Evolutionary conservation across 2,113 vertebrate genomes (phyloP), one percentile per base, ranked within the genome.

Genomic region (Ursus arctos): DNA sequence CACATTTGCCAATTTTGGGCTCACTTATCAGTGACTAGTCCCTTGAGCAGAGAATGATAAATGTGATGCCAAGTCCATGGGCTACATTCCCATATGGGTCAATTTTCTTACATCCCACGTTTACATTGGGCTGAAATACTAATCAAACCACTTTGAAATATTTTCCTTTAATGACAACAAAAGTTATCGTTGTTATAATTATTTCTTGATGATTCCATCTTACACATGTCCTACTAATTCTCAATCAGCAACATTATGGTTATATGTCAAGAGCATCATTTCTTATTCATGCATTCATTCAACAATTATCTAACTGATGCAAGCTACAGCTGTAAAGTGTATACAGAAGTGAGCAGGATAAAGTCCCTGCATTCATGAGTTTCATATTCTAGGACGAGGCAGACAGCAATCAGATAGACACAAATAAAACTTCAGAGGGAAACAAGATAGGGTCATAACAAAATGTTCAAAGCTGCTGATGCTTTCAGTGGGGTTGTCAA

Each of bases 381-480:
- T 94, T 61, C 65, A 51, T 43, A 67, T 65, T 76, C 7, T 63
- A 85, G 40, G 63, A 59, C 13, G n/a, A 79, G 15, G 36, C 43
- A 83, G 40, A 87, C 11, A 79, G 22, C 1, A 69, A 33, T 47
- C 26, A 92, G 43, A 47, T 81, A 61, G 18, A 79, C 21, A 74
- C 43, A 92, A 95, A 94, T 36, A 47, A 65, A 94, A 94, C 11
- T 67, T 95, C 57, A 84, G 26, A 88, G n/a, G 11, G 47, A 92
- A 92, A 91, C 7, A 85, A 84, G 77, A 86, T 15, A 67, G 6
- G 10, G 22, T 76, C 77, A 57, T 69, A 43, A 94, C 84, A 81
- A 96, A 87, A 92, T 74, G 22, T 69, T 92, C 51, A 53, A 92
- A 84, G 36, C 55, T 76, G n/a, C 67, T 82, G 31, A 33, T 71